Evolutionary conservation across 2,888 invertebrate genomes (phyloP).

Genomic region (Pollenia angustigena): DNA sequence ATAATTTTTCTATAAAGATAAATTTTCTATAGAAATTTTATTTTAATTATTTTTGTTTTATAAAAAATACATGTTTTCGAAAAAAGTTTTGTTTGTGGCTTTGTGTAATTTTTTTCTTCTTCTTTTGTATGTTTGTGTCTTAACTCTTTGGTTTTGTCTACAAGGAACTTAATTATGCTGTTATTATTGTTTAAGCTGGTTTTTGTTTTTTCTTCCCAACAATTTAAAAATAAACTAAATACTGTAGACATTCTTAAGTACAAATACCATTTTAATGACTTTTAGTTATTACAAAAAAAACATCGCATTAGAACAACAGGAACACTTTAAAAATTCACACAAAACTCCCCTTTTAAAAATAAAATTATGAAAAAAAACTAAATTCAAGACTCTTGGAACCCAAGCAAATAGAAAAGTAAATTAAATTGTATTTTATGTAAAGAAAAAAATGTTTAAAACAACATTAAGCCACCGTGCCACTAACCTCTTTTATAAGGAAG

Average conservation of each 20-base stretch:
- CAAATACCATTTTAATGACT: background rate
- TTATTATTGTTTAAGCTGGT: too few species aligned
- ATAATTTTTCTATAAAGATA: too few species aligned
- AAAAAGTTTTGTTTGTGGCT: too few species aligned
- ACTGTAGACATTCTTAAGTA: background rate
- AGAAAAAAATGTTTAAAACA: background rate
- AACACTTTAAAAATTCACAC: background rate
- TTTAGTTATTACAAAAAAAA: background rate
- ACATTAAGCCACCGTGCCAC: constrained; percentile 37
- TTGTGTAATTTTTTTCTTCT: too few species aligned
- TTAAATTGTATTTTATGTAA: background rate
- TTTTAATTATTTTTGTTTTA: too few species aligned
- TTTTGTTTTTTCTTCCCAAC: background rate
- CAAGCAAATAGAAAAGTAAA: background rate
- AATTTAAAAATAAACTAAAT: background rate
- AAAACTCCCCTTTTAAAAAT: background rate
- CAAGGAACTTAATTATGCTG: too few species aligned
- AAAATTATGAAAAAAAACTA: background rate
- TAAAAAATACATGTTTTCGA: too few species aligned
- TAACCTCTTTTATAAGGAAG: constrained; percentile 58
- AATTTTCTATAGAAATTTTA: too few species aligned
- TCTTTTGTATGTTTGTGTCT: background rate
- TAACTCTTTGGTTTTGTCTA: background rate
- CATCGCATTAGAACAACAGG: background rate
- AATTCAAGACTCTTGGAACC: background rate